phyloP scores from a whole-genome alignment of 2,888 invertebrate species.

The Euproctis similis region DNA sequence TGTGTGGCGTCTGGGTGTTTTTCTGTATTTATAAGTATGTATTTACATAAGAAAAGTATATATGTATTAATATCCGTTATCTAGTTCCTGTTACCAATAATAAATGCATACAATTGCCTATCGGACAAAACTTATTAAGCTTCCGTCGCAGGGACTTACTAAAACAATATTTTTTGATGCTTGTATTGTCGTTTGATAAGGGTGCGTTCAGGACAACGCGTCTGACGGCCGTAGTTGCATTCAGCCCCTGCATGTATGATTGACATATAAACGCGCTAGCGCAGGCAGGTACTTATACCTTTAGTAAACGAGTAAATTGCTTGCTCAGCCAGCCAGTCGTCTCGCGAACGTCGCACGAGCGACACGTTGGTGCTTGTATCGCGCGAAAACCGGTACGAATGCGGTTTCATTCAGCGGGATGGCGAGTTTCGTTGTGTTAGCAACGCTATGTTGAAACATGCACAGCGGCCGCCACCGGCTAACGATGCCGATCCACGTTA shows the following conservation, averaged over 20 bases:
- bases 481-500: conserved; percentile 72
- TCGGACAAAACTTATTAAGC: too few species aligned
- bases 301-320: too few species aligned
- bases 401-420: conserved; percentile 64
- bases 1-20: too few species aligned
- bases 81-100: too few species aligned
- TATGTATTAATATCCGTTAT: too few species aligned
- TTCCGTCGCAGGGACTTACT: too few species aligned
- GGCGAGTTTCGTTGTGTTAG: conserved; percentile 58
- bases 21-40: too few species aligned
- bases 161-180: conserved; percentile 17
- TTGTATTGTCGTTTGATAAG: conserved; percentile 38
- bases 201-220: conserved; percentile 34
- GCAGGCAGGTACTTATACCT: conserved; percentile 33
- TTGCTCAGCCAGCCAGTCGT: too few species aligned
- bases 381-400: conserved; percentile 44
- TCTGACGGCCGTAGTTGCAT: conserved; percentile 15
- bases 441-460: conserved; percentile 83
- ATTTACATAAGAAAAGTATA: too few species aligned
- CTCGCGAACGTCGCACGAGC: conserved; percentile 42
- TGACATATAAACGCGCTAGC: conserved; percentile 55
- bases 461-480: conserved; percentile 75
- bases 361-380: conserved; percentile 33
- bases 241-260: conserved; percentile 46
- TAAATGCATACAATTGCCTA: too few species aligned